Conservation (phyloP, 2,113 vertebrate species). For the Bos indicus region DNA sequence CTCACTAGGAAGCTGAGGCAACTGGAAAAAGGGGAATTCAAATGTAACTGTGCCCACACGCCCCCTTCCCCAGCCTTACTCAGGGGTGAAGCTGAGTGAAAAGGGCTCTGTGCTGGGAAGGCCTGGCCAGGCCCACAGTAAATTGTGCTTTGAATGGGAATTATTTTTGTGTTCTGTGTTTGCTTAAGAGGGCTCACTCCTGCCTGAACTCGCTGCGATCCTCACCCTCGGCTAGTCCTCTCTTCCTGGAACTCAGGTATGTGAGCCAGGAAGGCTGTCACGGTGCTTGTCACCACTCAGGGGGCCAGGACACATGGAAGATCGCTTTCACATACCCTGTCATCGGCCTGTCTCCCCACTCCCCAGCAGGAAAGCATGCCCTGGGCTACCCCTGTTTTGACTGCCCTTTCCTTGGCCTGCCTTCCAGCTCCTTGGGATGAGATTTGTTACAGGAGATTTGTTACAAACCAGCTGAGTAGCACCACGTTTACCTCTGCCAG, state of each 20-base stretch:
- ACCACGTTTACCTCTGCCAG: not conserved
- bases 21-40: slow-evolving; percentile 2
- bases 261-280: not conserved
- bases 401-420: not conserved
- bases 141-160: slow-evolving; percentile 60
- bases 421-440: not conserved
- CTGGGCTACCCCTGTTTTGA: not conserved
- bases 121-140: not conserved
- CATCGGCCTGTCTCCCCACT: not conserved
- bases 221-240: not conserved
- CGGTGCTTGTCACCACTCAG: not conserved
- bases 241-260: not conserved
- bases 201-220: slow-evolving; percentile 1
- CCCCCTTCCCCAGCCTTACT: slow-evolving; percentile 16
- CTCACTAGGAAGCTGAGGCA: not conserved
- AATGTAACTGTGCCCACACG: not conserved
- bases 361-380: not conserved
- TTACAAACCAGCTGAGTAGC: not conserved
- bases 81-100: slow-evolving; percentile 40
- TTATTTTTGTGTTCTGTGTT: slow-evolving; percentile 60
- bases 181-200: slow-evolving; percentile 37
- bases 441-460: not conserved
- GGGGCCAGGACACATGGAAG: not conserved
- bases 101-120: not conserved
- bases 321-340: not conserved